Conservation (phyloP, 2,113 vertebrate genomes). For the Loxodonta africana region DNA sequence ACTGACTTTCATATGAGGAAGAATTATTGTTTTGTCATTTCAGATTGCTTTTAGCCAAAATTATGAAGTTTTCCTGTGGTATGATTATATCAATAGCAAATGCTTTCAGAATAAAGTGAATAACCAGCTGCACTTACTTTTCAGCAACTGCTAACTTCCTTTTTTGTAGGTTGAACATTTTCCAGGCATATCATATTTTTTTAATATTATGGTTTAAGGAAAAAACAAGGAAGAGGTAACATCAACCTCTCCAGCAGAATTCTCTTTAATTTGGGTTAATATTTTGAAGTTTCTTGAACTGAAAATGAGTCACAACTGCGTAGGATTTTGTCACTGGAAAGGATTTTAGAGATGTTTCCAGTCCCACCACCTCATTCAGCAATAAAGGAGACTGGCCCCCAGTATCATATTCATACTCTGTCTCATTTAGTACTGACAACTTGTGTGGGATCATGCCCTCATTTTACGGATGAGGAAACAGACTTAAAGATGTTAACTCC, state of each 20-base stretch:
- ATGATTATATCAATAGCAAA: conserved; percentile 49
- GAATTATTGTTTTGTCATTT: conserved; percentile 62
- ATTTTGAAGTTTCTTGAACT: conserved; percentile 30
- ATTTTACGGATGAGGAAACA: neutral
- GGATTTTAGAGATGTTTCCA: conserved; percentile 33
- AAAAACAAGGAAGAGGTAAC: conserved; percentile 47
- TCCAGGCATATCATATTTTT: neutral
- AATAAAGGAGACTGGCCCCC: neutral
- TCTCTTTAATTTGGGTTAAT: conserved; percentile 22
- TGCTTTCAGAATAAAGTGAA: conserved; percentile 62
- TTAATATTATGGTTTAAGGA: neutral
- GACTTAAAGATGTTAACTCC: neutral
- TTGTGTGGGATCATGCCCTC: neutral
- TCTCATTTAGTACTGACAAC: neutral
- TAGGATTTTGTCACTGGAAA: conserved; percentile 53
- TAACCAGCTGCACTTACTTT: conserved; percentile 58
- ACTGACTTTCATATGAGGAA: neutral
- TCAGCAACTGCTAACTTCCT: conserved; percentile 36
- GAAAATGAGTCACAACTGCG: neutral
- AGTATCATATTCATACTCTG: neutral
- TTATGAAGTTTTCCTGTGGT: conserved; percentile 32
- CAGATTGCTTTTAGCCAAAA: neutral
- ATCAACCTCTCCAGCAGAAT: neutral
- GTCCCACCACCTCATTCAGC: neutral
- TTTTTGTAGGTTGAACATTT: conserved; percentile 36